Evolutionary conservation across 2,888 invertebrate species (phyloP).

Genomic region (Apamea crenata): DNA sequence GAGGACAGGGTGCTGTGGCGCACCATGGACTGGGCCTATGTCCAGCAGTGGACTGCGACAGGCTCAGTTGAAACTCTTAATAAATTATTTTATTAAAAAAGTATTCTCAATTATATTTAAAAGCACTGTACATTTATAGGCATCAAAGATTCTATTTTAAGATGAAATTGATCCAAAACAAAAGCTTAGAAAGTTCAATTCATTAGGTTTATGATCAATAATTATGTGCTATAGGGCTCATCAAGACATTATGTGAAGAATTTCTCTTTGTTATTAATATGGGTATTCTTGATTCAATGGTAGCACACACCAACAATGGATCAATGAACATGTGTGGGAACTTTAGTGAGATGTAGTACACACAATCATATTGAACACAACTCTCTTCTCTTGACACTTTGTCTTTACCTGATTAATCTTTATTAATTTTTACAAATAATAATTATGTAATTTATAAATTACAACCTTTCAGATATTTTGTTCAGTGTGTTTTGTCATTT

Average conservation of each 20-base stretch:
- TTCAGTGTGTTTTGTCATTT: constrained; percentile 21
- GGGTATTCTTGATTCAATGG: constrained; percentile 52
- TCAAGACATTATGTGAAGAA: constrained; percentile 54
- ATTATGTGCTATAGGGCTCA: constrained; percentile 23
- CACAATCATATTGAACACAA: constrained; percentile 29
- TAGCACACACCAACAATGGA: constrained; percentile 64
- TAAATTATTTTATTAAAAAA: not conserved
- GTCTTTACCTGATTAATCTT: not conserved
- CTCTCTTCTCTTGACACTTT: constrained; percentile 25
- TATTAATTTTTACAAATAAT: not conserved
- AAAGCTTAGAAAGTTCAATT: constrained; percentile 24
- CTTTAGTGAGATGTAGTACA: constrained; percentile 43
- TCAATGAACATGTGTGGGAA: constrained; percentile 64
- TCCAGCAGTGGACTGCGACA: not conserved
- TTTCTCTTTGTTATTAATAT: constrained; percentile 55
- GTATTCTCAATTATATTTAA: not conserved
- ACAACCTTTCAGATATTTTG: not conserved
- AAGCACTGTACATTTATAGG: not conserved
- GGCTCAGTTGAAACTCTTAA: not conserved
- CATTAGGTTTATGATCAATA: constrained; percentile 15
- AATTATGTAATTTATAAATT: not conserved
- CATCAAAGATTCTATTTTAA: not conserved
- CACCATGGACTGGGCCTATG: not conserved
- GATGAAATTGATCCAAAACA: not conserved
- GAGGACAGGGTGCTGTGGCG: not conserved